These are phyloP conservation scores for Hylia prasina DNA, from an alignment of 2,113 vertebrate genomes.

Conservation along the genomic window DNA sequence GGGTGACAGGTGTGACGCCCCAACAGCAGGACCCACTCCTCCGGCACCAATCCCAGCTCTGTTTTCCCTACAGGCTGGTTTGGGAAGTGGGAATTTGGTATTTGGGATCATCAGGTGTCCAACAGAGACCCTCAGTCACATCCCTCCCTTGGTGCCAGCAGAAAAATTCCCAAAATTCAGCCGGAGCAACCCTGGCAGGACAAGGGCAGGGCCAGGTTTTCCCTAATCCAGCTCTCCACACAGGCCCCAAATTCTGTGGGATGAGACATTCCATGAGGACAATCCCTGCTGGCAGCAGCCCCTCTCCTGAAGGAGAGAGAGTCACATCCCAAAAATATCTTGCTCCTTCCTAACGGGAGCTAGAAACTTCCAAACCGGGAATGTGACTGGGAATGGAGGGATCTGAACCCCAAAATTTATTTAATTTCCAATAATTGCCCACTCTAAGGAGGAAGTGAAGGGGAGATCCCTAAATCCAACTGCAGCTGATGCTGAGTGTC, in stretches of 20 bases:
- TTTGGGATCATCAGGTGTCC: background rate
- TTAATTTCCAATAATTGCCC: background rate
- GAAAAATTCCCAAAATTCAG: background rate
- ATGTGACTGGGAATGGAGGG: background rate
- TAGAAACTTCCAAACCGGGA: background rate
- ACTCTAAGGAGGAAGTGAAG: background rate
- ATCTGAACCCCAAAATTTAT: background rate
- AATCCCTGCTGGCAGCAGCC: background rate
- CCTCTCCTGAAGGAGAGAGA: background rate
- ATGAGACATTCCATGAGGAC: background rate
- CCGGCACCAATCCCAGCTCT: background rate
- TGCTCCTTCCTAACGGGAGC: background rate
- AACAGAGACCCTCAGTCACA: background rate
- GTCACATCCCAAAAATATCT: background rate
- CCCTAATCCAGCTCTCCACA: background rate
- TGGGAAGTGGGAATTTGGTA: background rate
- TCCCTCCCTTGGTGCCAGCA: background rate
- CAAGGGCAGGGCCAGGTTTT: background rate
- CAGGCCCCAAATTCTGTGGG: background rate
- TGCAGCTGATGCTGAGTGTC: background rate
- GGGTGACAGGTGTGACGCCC: background rate
- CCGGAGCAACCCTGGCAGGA: background rate
- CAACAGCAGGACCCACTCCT: background rate
- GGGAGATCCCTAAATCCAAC: background rate
- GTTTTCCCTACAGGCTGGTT: background rate